phyloP scores from a whole-genome alignment of 2,888 invertebrate genomes.

The Pinctada fucata region DNA sequence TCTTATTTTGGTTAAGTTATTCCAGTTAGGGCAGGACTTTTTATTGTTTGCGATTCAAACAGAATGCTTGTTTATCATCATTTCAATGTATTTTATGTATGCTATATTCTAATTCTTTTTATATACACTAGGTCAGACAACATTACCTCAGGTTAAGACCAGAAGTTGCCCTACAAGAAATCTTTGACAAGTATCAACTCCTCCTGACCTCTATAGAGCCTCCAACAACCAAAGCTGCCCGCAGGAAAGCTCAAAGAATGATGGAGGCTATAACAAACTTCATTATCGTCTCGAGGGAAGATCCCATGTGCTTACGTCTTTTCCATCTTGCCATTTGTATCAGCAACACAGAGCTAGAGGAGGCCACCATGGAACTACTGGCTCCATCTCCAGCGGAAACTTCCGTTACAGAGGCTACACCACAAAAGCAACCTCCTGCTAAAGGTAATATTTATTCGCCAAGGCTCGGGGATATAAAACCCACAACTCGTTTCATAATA shows the following conservation, averaged over 20 bases:
- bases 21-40: too few relatives aligned
- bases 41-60: too few relatives aligned
- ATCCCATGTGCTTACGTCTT: slow-evolving; percentile 51
- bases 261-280: slow-evolving; percentile 46
- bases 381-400: slow-evolving; percentile 37
- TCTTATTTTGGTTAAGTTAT: too few relatives aligned
- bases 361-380: slow-evolving; percentile 57
- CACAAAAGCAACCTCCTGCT: slow-evolving; percentile 33
- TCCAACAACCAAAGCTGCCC: slow-evolving; percentile 2
- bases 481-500: too few relatives aligned
- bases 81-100: too few relatives aligned
- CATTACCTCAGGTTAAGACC: slow-evolving; percentile 64
- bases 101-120: background rate
- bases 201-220: slow-evolving; percentile 41
- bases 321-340: slow-evolving; percentile 69
- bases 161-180: slow-evolving; percentile 61
- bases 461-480: too few relatives aligned
- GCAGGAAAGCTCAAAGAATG: slow-evolving; percentile 15
- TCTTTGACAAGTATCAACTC: slow-evolving; percentile 57
- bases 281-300: slow-evolving; percentile 44
- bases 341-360: slow-evolving; percentile 59
- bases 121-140: slow-evolving; percentile 41
- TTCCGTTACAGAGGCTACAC: slow-evolving; percentile 16
- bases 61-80: too few relatives aligned
- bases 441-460: slow-evolving; percentile 20